Percentiles rank a stretch among this genome's conserved stretches.
Evolutionary conservation across 2,113 vertebrate species (phyloP).

Genomic region (Corythoichthys intestinalis): DNA sequence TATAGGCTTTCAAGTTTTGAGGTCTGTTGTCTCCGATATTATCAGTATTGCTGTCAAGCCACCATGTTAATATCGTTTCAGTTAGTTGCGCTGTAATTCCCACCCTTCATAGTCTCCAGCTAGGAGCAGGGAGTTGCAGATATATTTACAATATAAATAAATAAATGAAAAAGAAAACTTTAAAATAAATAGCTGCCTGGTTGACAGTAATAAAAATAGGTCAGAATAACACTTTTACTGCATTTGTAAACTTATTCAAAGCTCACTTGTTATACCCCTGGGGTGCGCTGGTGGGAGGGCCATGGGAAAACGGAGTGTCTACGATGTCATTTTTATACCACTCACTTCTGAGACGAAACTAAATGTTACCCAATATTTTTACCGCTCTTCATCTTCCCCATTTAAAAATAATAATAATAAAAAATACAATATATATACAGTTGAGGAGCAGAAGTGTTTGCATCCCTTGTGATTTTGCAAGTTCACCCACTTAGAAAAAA

Average conservation of each 20-base stretch:
- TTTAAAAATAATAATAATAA: no score
- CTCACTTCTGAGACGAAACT: conserved; percentile 23
- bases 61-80: neutral
- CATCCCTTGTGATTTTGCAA: no score
- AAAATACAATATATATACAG: no score
- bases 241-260: conserved; percentile 25
- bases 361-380: conserved; percentile 21
- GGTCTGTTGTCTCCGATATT: no score
- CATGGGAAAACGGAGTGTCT: conserved; percentile 35
- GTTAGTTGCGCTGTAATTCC: neutral
- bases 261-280: neutral
- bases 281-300: conserved; percentile 18
- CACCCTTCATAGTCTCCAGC: neutral
- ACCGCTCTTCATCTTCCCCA: neutral
- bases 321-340: conserved; percentile 41
- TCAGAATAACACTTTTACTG: conserved; percentile 3
- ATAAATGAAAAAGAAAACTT: neutral
- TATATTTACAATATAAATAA: neutral
- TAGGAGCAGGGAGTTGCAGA: neutral
- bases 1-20: no score
- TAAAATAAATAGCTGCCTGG: neutral
- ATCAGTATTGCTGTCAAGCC: neutral
- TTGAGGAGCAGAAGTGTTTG: no score
- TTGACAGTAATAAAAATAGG: neutral
- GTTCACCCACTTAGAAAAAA: no score